Base-by-base conservation (phyloP, 2,113 vertebrate genomes). In the Reinhardtius hippoglossoides region DNA sequence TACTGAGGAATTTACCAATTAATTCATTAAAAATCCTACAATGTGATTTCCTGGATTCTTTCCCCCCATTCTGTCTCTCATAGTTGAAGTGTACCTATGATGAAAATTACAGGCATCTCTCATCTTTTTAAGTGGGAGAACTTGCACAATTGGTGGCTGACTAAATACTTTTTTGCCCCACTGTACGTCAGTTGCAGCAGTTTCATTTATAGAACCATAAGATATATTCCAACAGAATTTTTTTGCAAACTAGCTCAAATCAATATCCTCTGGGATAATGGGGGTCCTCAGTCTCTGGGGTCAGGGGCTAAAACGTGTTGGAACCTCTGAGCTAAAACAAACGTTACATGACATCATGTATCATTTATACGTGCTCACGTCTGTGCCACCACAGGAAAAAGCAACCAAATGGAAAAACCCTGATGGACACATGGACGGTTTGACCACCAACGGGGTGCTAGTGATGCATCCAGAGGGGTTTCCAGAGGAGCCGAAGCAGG, bases 401-500 rank as follows among this genome's bases (percentile, higher is more conserved):
- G 98, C 98, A 1, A 98, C 98, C 16, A 99, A 99, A 68, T 99
- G 98, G 98, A 99, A 98, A 93, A 99, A 99, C 84, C 96, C 98
- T 0, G 98, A 99, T 4, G 98, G 98, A 8, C 96, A 99, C 83
- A 99, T 99, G 98, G 98, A 99, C 1, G 98, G 98, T 24, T 90
- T 99, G 82, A 99, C 98, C 1, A 99, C 98, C 31, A 99, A 99
- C 0, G 98, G 98, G 0, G 97, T 99, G 67, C 93, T 99, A 46
- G 98, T 99, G 76, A 99, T 99, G 98, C 98, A 99, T 60, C 98
- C 98, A 0, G 94, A 95, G 67, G 97, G 96, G 42, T 99, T 98
- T 88, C 97, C 97, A 0, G 96, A 98, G 65, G 96, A 98, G 74
- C 97, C 97, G 3, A 96, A 94, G 58, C 98, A 97, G 5, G 98